Base-by-base conservation (phyloP, 2,888 invertebrate genomes). In the Mimas tiliae region DNA sequence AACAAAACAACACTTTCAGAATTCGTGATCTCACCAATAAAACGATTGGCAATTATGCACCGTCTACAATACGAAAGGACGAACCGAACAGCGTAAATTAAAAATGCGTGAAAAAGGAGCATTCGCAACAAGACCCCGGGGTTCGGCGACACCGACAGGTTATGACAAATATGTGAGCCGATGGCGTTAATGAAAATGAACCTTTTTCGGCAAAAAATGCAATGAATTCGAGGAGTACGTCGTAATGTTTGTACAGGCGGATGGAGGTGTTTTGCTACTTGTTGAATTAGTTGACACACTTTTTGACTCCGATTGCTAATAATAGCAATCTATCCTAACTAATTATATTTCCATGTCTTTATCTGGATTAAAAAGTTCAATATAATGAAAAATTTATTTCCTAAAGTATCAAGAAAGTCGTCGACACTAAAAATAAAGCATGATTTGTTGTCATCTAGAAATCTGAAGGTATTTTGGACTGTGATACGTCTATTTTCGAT, bases 161-260 rank as follows among this genome's bases (percentile, higher is more conserved):
- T 93, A 93, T 93, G 93, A 93, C 93, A 93, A 93, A 93, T 93
- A 93, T 93, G 93, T 92, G 91, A 92, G 88, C 87, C 87, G 87
- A 90, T 89, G 89, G 85, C 83, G 91, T 85, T 93, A 93, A 93
- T 93, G 91, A 93, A 93, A 92, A 90, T 86, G 89, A 87, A 89
- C 88, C 86, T 88, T 91, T 89, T 85, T 74, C 72, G 68, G 70
- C 52, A 82, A 86, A 87, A 85, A 85, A 80, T 74, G 69, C 69
- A 70, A 74, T 74, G 80, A 79, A 84, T 83, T 83, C 72, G 76
- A 78, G 72, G 73, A 78, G 69, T 73, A 75, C 72, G 70, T 78
- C 74, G 79, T 78, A 72, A 77, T 81, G 80, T 82, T 84, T 78
- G 72, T 75, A 71, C 72, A 77, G 70, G 65, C 55, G 73, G 78